Base-by-base conservation (phyloP, 1,140 invertebrate species). In the Phymorhynchus buccinoides region DNA sequence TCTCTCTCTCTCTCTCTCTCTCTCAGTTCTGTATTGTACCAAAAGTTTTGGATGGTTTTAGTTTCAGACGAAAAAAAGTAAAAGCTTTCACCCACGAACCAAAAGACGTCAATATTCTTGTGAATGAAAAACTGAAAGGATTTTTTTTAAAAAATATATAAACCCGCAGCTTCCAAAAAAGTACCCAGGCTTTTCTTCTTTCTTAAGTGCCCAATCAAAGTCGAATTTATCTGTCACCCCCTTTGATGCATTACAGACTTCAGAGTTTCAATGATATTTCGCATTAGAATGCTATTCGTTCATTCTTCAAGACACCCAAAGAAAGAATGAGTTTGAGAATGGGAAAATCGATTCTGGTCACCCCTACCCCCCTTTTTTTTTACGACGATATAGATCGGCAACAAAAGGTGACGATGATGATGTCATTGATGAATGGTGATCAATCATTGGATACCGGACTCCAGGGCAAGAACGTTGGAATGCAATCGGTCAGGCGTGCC, bases 1-100 rank as follows among this genome's bases (percentile, higher is more conserved):
- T 79, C 77, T 79, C 77, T 79, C 77, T 79, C 77, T 79, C 42
- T 79, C 77, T 79, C 77, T 79, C 42, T 79, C 77, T 79, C 41
- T 52, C 77, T 79, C 42, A 52, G 37, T 32, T 71, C 1, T 37
- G 30, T 32, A n/a, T 37, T 12, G 12, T 62, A 62, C 12, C 14
- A 62, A 62, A 62, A 27, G 12, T 62, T 27, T 27, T 62, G 56
- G 22, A 62, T 0, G 4, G n/a, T n/a, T n/a, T n/a, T n/a, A n/a
- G n/a, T n/a, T n/a, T n/a, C n/a, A n/a, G n/a, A n/a, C n/a, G n/a
- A n/a, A n/a, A n/a, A n/a, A n/a, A n/a, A n/a, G n/a, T n/a, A n/a
- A n/a, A n/a, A n/a, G n/a, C n/a, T n/a, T n/a, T n/a, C n/a, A n/a
- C n/a, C n/a, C n/a, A n/a, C n/a, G n/a, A n/a, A n/a, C n/a, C n/a